These are phyloP conservation scores for Ornithorhynchus anatinus DNA, from an alignment of 2,113 vertebrate species.

Conservation along the genomic window DNA sequence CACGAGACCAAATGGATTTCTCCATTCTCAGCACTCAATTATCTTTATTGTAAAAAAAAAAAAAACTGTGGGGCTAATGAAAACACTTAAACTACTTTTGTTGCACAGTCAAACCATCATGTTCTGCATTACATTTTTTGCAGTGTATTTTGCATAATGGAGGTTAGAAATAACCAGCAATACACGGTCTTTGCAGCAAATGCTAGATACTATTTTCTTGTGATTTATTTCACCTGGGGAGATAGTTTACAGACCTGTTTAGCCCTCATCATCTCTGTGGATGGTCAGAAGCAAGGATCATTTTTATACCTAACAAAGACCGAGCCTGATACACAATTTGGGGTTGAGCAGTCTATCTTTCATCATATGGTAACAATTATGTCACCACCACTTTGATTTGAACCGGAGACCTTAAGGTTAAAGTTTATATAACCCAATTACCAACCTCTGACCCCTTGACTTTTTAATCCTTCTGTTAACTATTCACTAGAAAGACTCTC, in stretches of 20 bases:
- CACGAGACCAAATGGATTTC: constrained; percentile 46
- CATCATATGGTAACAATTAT: constrained; percentile 9
- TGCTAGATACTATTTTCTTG: constrained; percentile 25
- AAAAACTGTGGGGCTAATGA: constrained; percentile 45
- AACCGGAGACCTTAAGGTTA: constrained; percentile 21
- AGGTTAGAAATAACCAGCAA: constrained; percentile 10
- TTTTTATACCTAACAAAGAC: constrained; percentile 5
- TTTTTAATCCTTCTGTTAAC: constrained; percentile 27
- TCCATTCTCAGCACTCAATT: constrained; percentile 47
- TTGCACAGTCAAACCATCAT: constrained; percentile 50
- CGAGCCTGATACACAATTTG: background rate
- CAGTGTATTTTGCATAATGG: constrained; percentile 39
- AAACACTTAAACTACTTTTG: constrained; percentile 34
- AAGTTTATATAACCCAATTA: constrained; percentile 28
- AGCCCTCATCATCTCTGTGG: background rate
- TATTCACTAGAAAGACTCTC: constrained; percentile 8
- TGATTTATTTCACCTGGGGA: constrained; percentile 1
- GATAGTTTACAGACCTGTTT: constrained; percentile 25
- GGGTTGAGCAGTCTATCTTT: background rate
- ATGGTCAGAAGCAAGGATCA: too few relatives aligned
- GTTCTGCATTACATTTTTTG: constrained; percentile 28
- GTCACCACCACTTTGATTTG: constrained; percentile 7
- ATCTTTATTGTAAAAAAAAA: constrained; percentile 48
- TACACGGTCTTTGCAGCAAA: constrained; percentile 1
- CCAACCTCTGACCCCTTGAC: constrained; percentile 17